Evolutionary conservation across 2,888 invertebrate species (phyloP).

Genomic region (Eristalis tenax): DNA sequence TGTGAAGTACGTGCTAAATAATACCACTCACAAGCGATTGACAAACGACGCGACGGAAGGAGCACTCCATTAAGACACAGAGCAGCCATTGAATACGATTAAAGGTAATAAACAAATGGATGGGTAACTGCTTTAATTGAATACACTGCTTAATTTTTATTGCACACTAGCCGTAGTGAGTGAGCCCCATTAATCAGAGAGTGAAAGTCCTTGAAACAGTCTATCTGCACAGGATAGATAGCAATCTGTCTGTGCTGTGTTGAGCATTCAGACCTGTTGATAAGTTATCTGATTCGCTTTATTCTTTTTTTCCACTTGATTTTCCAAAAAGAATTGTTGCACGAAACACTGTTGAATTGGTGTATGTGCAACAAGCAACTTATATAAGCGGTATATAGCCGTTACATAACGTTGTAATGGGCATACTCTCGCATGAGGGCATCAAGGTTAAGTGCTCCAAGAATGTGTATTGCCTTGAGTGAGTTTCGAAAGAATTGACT

Average conservation of each 20-base stretch:
- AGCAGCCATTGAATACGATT: constrained; percentile 59
- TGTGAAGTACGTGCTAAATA: constrained; percentile 59
- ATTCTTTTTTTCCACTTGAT: neutral
- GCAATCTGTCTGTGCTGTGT: neutral
- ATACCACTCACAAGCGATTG: constrained; percentile 61
- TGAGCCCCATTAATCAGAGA: neutral
- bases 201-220: neutral
- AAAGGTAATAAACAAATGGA: constrained; percentile 65
- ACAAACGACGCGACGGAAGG: constrained; percentile 58
- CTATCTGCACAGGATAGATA: neutral
- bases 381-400: constrained; percentile 43
- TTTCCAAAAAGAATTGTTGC: neutral
- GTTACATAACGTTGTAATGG: constrained; percentile 60
- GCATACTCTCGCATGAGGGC: constrained; percentile 11
- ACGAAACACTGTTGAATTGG: neutral
- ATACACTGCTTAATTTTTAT: constrained; percentile 52
- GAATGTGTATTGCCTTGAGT: constrained; percentile 44
- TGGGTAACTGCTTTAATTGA: constrained; percentile 40
- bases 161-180: constrained; percentile 1
- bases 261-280: constrained; percentile 55
- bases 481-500: neutral
- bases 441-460: constrained; percentile 61
- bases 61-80: constrained; percentile 65
- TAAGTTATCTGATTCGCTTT: constrained; percentile 30
- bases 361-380: constrained; percentile 3